A percentile compares a stretch with the other conserved stretches of the same genome.
Evolutionary conservation across 2,797 vertebrate genomes (phyloP).

Genomic region (Hapalemur alaotrensis): DNA sequence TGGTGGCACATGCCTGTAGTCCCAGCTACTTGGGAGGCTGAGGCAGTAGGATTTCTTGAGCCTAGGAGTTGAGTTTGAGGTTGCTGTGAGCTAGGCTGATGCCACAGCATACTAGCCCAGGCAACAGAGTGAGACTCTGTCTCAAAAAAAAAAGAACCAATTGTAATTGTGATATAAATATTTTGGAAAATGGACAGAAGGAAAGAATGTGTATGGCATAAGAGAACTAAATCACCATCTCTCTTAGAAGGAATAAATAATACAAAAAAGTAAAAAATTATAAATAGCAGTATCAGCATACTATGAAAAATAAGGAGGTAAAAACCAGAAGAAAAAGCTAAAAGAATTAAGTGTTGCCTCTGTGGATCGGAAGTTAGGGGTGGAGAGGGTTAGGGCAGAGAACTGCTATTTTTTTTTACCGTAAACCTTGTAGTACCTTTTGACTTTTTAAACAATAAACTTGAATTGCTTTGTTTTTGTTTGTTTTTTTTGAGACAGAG

Average conservation of each 20-base stretch:
- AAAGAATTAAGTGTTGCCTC: not conserved
- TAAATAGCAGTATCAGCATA: not conserved
- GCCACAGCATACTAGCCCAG: no score
- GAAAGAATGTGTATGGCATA: not conserved
- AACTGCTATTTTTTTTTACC: not conserved
- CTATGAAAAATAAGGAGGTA: not conserved
- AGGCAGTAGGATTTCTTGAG: no score
- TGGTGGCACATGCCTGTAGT: no score
- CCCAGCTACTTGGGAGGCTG: no score
- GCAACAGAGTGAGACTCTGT: no score
- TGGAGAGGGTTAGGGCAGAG: not conserved
- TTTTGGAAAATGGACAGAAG: not conserved
- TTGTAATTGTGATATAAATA: not conserved
- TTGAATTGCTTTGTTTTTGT: not conserved
- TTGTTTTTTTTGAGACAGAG: no score
- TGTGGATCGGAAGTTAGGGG: not conserved
- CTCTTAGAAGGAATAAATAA: not conserved
- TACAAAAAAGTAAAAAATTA: not conserved
- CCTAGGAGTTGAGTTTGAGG: no score
- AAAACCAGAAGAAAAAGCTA: not conserved
- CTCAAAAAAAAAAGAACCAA: not conserved
- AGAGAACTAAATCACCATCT: constrained; percentile 1
- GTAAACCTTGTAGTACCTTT: not conserved
- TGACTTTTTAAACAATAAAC: not conserved
- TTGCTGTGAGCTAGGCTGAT: no score